Evolutionary conservation across 2,113 vertebrate species (phyloP), one percentile per base, ranked within the genome.

Genomic region (Cyrtonyx montezumae): DNA sequence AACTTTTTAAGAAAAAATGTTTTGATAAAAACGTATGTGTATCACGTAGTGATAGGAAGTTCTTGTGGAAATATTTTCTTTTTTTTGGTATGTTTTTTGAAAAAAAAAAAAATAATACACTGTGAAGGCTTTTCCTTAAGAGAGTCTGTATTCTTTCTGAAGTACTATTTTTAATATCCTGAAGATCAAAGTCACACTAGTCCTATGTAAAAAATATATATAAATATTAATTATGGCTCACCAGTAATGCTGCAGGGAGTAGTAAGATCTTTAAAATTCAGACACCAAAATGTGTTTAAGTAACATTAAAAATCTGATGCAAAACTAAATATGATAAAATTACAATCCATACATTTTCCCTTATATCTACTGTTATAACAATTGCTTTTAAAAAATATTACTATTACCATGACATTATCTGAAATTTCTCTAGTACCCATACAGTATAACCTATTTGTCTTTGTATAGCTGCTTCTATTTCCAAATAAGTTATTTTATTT

Each of bases 201-300:
- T 71, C 8, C 82, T 43, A 23, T 55, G 14, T 59, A 91, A 66
- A 36, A 85, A 63, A 77, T n/a, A 59, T 55, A 26, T 8, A 51
- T 80, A 90, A 84, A 71, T 86, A 88, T 84, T 91, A 86, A 87
- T 82, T 67, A 36, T 67, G 84, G 56, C 69, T 30, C 10, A 16
- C 22, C 63, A 22, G 37, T 63, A 75, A 80, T 71, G 37, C 65
- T 43, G 16, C 63, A 83, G 76, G 79, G 40, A 85, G 37, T 84
- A 36, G 70, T 46, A 62, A 32, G 40, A 75, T 49, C 37, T 84
- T 80, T 75, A 86, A 91, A 78, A 90, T 67, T 36, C 30, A 43
- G 45, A 79, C 40, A 83, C 61, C 22, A 80, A 84, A 93, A 75
- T 67, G 1, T 63, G 61, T 61, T 77, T 36, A 83, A 89, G 59